phyloP scores from a whole-genome alignment of 2,113 vertebrate genomes.

The Camarhynchus parvulus region DNA sequence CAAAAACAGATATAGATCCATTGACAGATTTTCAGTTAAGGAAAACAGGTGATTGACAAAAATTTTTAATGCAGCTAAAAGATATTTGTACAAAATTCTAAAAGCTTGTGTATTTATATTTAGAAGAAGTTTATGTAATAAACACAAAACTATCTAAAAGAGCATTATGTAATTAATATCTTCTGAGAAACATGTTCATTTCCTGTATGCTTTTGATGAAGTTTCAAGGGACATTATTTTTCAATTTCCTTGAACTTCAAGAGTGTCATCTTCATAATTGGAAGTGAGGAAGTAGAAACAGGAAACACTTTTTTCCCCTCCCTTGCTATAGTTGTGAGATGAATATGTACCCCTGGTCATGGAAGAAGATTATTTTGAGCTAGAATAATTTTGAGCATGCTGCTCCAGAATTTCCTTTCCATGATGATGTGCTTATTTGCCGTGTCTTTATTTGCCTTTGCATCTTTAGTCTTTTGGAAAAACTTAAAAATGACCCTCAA shows the following conservation, averaged over 20 bases:
- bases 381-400: not conserved
- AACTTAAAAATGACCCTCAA: not conserved
- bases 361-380: not conserved
- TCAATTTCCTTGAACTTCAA: not conserved
- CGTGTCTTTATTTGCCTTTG: not conserved
- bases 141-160: not conserved
- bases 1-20: not conserved
- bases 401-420: not conserved
- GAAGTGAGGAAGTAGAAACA: not conserved
- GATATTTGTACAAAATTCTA: not conserved
- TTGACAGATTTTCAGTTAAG: not conserved
- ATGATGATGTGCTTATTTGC: not conserved
- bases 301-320: fast-evolving
- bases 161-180: not conserved
- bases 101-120: not conserved
- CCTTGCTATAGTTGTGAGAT: not conserved
- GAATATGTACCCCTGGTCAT: not conserved
- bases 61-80: not conserved
- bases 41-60: not conserved
- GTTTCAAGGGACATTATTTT: not conserved
- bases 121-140: not conserved
- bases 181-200: not conserved
- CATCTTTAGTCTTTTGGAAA: not conserved
- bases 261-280: not conserved
- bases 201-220: not conserved